Evolutionary conservation across 2,888 invertebrate species (phyloP), one percentile per base, ranked within the genome.

Genomic region (Acrobeloides nanus): DNA sequence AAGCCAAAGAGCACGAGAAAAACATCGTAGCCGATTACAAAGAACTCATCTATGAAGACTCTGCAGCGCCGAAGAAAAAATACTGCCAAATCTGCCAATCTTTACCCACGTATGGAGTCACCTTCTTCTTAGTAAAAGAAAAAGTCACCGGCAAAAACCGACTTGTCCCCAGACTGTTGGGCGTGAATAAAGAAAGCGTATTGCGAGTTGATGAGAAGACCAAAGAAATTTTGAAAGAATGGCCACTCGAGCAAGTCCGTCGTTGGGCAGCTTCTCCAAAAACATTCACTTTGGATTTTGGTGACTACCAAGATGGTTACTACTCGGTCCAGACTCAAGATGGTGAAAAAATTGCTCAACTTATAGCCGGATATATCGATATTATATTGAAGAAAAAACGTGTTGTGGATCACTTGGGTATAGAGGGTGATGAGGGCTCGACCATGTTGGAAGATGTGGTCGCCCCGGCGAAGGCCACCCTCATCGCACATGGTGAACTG

Each of bases 221-320:
- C 39, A 97, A 97, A 76, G 93, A 95, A 80, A 77, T 79, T 33
- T 76, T 97, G 67, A 88, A 93, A 78, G 89, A 89, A 0, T 97
- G 95, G 93, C 95, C 55, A 34, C 93, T 93, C 43, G 92, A 90
- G 7, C 68, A 71, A 46, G 95, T 97, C 4, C 81, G 90, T 38
- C 81, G 95, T 52, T 99, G 95, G 95, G 95, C 93, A 54, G 93
- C 97, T 48, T 89, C 90, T 31, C 92, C 93, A 0, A 97, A 95
- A 76, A 93, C 92, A 0, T 99, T 97, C 76, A 95, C 95, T 0
- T 80, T 99, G 58, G 60, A 97, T 80, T 99, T 97, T 75, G 97
- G 97, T 3, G 97, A 99, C 75, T 97, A 99, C 76, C 88, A 92
- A 43, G 93, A 95, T 76, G 86, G 87, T 65, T 97, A 95, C 80